Evolutionary conservation across 2,797 vertebrate genomes (phyloP).

Genomic region (Acanthis flammea): DNA sequence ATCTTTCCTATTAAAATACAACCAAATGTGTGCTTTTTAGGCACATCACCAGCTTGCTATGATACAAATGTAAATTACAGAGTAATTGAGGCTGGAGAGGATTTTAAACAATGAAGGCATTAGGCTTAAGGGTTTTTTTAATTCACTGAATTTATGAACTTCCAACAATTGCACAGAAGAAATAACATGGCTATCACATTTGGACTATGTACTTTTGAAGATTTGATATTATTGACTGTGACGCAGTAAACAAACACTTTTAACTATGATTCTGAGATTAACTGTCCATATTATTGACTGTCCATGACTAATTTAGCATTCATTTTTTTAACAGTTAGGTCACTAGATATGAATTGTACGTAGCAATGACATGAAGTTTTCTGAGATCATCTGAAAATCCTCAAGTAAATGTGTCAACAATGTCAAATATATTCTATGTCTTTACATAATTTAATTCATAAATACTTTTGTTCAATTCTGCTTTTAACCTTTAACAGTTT

Average conservation of each 20-base stretch:
- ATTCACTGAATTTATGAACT: background rate
- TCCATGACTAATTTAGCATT: background rate
- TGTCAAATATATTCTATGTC: background rate
- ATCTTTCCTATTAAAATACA: background rate
- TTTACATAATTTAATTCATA: background rate
- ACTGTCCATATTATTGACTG: background rate
- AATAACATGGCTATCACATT: background rate
- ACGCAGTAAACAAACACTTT: background rate
- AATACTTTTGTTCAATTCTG: background rate
- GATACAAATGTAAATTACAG: background rate
- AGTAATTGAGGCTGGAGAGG: background rate
- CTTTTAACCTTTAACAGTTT: background rate
- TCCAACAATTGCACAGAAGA: background rate
- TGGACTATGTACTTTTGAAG: background rate
- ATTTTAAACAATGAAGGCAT: background rate
- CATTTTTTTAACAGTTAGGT: background rate
- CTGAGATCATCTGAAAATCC: background rate
- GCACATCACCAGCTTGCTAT: accelerated
- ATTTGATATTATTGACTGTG: background rate
- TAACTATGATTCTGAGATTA: background rate
- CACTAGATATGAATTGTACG: background rate
- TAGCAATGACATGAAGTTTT: background rate
- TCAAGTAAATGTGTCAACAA: background rate
- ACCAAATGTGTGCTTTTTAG: background rate
- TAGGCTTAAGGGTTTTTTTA: background rate